Evolutionary conservation across 1,140 invertebrate genomes (phyloP), one percentile per base, ranked within the genome.

Genomic region (Trichonephila clavipes): DNA sequence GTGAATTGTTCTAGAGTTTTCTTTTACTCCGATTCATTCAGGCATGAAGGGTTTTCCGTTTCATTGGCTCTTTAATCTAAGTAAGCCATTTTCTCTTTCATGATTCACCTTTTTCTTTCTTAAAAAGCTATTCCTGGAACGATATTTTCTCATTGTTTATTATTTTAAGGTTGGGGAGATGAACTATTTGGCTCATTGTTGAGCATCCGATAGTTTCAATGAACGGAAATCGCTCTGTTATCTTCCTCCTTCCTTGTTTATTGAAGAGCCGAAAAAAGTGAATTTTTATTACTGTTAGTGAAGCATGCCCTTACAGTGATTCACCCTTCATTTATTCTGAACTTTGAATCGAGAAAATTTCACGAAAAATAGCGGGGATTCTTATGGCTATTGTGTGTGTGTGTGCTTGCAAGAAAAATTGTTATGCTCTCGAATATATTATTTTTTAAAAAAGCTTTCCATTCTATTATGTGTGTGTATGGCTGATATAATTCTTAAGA

Each of bases 191-290:
- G 62, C 21, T 12, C 7, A 64, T 64, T 64, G 14, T 19, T 18
- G 72, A 77, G 34, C 72, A 77, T 77, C 34, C 72, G 28, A 77
- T 77, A 40, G 72, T 77, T 77, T 18, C 24, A 77, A 40, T 51
- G 51, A 77, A 77, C 72, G 72, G 72, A 77, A 77, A 77, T 77
- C 72, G 14, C 10, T n/a, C 7, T 34, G 28, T 40, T 28, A 10
- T 69, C 21, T 77, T 77, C 72, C 72, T 40, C 5, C 28, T 77
- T 77, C 72, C 72, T 77, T 77, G 69, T 77, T 77, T 77, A 19
- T 16, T 34, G 4, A 77, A 5, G 34, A 19, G 28, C 12, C 66
- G 19, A 40, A 69, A 69, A 69, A 28, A 24, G 24, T 28, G 12
- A 8, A n/a, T 69, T 69, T 69, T 24, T 69, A 14, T n/a, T 24